These are phyloP conservation scores for Cydia splendana DNA, from an alignment of 1,140 invertebrate species.

Conservation along the genomic window DNA sequence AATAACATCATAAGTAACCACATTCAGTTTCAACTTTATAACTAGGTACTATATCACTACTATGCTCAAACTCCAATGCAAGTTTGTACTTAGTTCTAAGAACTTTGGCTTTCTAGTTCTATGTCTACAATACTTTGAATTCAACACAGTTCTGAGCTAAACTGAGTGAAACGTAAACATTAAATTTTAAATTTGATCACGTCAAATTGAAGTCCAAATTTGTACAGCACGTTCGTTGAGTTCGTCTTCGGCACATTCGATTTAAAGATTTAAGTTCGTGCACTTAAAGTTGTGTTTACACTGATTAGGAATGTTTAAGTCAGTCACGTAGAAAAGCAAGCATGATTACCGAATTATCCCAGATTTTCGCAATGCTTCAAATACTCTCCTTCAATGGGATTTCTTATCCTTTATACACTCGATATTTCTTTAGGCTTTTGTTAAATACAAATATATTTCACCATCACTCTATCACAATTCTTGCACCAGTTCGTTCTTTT, in stretches of 20 bases:
- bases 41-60: neutral
- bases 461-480: constrained; percentile 22
- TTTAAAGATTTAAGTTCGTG: neutral
- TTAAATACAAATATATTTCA: neutral
- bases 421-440: constrained; percentile 7
- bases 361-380: neutral
- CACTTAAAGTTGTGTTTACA: neutral
- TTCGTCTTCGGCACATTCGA: neutral
- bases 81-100: constrained; percentile 1
- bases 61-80: constrained; percentile 2
- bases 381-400: neutral
- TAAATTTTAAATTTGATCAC: neutral
- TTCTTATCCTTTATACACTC: neutral
- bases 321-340: neutral
- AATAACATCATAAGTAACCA: neutral
- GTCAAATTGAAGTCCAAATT: neutral
- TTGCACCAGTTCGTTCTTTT: constrained; percentile 13
- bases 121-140: neutral
- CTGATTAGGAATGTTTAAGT: neutral
- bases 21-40: neutral
- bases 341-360: neutral
- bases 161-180: neutral
- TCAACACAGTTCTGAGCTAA: neutral
- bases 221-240: neutral
- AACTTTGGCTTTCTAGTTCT: constrained; percentile 6